phyloP scores from a whole-genome alignment of 2,797 vertebrate species.

The Sebastes flavidus region DNA sequence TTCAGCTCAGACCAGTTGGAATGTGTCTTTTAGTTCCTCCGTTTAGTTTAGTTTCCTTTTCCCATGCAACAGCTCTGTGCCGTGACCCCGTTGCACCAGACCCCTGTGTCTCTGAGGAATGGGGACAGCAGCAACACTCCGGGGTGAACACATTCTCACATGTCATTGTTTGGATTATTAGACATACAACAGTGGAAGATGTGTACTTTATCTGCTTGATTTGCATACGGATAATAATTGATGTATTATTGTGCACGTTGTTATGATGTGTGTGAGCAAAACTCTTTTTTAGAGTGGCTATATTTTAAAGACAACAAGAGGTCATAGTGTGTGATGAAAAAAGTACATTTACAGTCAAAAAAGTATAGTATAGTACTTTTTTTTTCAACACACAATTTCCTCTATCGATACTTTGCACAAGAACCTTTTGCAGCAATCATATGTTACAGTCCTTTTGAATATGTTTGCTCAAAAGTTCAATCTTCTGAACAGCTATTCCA shows the following conservation, averaged over 20 bases:
- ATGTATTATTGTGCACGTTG: background rate
- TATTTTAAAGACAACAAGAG: background rate
- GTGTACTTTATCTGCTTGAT: background rate
- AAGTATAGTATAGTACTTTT: too few species aligned
- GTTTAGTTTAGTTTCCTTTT: slow-evolving; percentile 1
- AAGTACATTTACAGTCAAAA: background rate
- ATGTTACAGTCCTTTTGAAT: background rate
- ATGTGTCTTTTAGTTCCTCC: background rate
- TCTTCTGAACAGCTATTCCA: background rate
- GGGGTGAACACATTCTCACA: slow-evolving; percentile 25
- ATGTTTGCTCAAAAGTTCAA: background rate
- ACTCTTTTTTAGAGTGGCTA: background rate
- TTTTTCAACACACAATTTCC: background rate
- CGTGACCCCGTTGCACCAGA: slow-evolving; percentile 9
- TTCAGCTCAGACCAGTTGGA: background rate
- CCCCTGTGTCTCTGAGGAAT: slow-evolving; percentile 45
- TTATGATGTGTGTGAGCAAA: background rate
- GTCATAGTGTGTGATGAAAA: background rate
- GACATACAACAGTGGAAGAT: background rate
- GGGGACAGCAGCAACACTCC: slow-evolving; percentile 40
- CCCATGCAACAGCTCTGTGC: slow-evolving; percentile 13
- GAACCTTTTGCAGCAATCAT: background rate
- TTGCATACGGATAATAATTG: background rate
- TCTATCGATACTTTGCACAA: background rate
- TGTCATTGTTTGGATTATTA: background rate